These are phyloP conservation scores for Gymnoscopelus microlampas DNA, from an alignment of 2,797 vertebrate genomes.

Conservation along the genomic window DNA sequence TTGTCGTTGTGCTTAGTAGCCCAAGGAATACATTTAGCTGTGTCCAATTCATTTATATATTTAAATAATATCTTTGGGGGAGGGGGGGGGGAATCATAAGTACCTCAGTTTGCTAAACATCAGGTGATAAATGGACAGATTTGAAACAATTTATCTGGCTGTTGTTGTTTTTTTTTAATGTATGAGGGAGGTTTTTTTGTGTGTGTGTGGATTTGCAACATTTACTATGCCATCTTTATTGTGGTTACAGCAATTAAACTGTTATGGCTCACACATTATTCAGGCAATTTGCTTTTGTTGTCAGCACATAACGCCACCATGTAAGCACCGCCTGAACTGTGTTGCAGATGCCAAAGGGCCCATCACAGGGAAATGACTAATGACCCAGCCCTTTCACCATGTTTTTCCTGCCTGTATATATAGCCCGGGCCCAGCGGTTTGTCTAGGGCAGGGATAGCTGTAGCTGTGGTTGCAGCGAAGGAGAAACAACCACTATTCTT, in stretches of 20 bases:
- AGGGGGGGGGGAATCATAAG: constrained; percentile 45
- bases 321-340: constrained; percentile 53
- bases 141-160: constrained; percentile 39
- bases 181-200: constrained; percentile 21
- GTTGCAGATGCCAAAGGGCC: constrained; percentile 54
- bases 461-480: constrained; percentile 52
- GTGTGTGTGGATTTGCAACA: constrained; percentile 19
- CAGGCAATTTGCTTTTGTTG: constrained; percentile 70
- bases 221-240: constrained; percentile 38
- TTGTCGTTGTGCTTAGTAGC: constrained; percentile 73
- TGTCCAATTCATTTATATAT: constrained; percentile 61
- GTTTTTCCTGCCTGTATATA: constrained; percentile 55
- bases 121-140: constrained; percentile 60
- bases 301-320: constrained; percentile 61
- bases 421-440: constrained; percentile 56
- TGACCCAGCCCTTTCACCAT: constrained; percentile 42
- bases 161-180: constrained; percentile 6
- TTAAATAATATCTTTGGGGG: background rate
- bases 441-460: constrained; percentile 56
- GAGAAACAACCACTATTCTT: constrained; percentile 66
- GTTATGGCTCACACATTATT: constrained; percentile 58
- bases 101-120: constrained; percentile 55
- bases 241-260: constrained; percentile 54
- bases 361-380: constrained; percentile 60
- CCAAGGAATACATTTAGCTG: constrained; percentile 75